Evolutionary conservation across 1,140 invertebrate species (phyloP), one percentile per base, ranked within the genome.

Genomic region (Stegodyphus mimosarum): DNA sequence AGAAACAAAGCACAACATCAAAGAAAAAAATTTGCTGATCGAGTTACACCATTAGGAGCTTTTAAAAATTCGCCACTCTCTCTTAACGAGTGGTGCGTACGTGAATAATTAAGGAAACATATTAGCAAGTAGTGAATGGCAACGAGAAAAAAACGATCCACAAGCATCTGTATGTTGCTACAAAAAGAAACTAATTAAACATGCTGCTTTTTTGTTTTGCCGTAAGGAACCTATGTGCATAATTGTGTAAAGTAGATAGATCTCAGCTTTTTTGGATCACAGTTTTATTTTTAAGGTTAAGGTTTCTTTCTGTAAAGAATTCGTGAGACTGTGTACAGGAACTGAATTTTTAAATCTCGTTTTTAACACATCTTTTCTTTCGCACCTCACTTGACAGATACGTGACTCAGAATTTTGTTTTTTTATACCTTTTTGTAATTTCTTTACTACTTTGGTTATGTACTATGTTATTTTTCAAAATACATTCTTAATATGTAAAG

Each of bases 221-320:
- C 6, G 9, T n/a, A 6, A 18, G 17, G 55, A 48, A 66, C 70
- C 18, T 48, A 48, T 48, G 67, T 52, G 77, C 66, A 79, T 79
- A 79, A 79, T 79, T 79, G 77, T 64, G 50, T 70, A 52, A 79
- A 79, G 69, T 69, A 60, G 77, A 79, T 79, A 18, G 9, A 15
- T 60, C 9, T 33, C 55, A 60, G 55, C 55, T 11, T 60, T 15
- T 60, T 11, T 15, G 15, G 55, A 60, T 60, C 15, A 60, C 55
- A 60, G 55, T 60, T 60, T 60, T 60, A 33, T 33, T 33, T 33
- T 33, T 33, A 33, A 33, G 33, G 33, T 33, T 33, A 33, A 33
- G 33, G 33, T 33, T 33, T 33, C 33, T 33, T 33, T 33, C 33
- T 33, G 33, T 33, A 33, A 33, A 33, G 33, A 33, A 33, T 33